Base-by-base conservation (phyloP, 1,140 invertebrate species). In the Dreissena polymorpha region DNA sequence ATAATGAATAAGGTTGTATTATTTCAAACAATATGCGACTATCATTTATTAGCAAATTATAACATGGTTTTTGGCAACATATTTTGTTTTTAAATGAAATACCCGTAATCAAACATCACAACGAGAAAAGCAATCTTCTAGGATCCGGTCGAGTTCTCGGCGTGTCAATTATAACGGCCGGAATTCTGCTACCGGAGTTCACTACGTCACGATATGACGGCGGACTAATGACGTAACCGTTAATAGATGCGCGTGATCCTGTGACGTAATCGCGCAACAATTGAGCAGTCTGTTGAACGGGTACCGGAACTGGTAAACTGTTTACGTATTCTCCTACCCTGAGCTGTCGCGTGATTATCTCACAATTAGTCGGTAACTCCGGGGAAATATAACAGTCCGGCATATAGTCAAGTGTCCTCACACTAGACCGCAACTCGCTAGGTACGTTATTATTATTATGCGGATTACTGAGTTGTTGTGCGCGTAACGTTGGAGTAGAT, bases 221-320 rank as follows among this genome's bases (percentile, higher is more conserved):
- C 21, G 57, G 57, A 60, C 57, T 60, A 23, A 60, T 60, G 57
- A 60, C 57, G 57, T 60, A 60, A 60, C 57, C 57, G 21, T 60
- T 60, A 60, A 60, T 60, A 18, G 57, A n/a, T 2, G 57, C 57
- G 10, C 21, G 57, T n/a, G 16, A 60, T 60, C 57, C 57, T 12
- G 57, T 60, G 57, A 60, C 16, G 57, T 60, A 2, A 60, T 60
- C 57, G 57, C 16, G 57, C 57, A 60, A 23, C 21, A 60, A n/a
- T 12, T 60, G 16, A 18, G 57, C 57, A 18, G 57, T 60, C 21
- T 60, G 57, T 10, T 60, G 57, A n/a, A 23, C 16, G 21, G 3
- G 57, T 6, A 60, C 57, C 16, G 57, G 57, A 18, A 23, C 16
- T 60, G 57, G 57, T 60, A 60, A 60, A 60, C 57, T 60, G 21